Evolutionary conservation across 2,888 invertebrate species (phyloP).

Genomic region (Aricia artaxerxes): DNA sequence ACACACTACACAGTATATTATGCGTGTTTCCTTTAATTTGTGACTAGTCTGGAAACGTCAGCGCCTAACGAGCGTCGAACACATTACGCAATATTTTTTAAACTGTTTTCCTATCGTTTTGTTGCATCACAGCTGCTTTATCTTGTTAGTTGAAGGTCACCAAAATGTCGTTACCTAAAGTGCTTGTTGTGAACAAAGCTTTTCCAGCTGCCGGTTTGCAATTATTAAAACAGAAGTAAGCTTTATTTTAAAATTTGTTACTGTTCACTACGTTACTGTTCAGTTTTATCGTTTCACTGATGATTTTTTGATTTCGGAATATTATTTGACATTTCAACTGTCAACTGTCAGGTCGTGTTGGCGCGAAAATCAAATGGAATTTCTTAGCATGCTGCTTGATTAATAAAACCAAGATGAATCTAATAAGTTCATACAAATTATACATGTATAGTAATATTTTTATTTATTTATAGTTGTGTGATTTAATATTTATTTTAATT

Average conservation of each 20-base stretch:
- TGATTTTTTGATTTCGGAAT: conserved; percentile 15
- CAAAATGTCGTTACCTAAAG: conserved; percentile 56
- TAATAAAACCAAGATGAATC: not conserved
- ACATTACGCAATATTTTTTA: conserved; percentile 6
- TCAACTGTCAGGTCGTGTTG: not conserved
- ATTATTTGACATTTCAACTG: not conserved
- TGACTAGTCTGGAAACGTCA: not conserved
- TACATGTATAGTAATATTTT: too few species aligned
- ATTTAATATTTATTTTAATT: too few species aligned
- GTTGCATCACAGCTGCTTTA: not conserved
- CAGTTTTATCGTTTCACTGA: too few species aligned
- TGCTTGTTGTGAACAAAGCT: conserved; percentile 61
- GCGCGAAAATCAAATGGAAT: not conserved
- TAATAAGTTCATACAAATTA: not conserved
- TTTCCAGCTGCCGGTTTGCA: conserved; percentile 61
- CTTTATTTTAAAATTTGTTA: conserved; percentile 35
- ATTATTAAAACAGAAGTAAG: conserved; percentile 63
- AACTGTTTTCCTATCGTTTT: not conserved
- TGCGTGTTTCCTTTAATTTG: not conserved
- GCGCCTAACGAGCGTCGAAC: not conserved
- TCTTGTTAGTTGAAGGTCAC: not conserved
- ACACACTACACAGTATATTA: too few species aligned
- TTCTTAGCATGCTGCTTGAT: not conserved
- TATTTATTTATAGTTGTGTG: too few species aligned
- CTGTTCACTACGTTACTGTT: too few species aligned